Conservation (phyloP, 1,140 invertebrate species). For the Melipona quadrifasciata region DNA sequence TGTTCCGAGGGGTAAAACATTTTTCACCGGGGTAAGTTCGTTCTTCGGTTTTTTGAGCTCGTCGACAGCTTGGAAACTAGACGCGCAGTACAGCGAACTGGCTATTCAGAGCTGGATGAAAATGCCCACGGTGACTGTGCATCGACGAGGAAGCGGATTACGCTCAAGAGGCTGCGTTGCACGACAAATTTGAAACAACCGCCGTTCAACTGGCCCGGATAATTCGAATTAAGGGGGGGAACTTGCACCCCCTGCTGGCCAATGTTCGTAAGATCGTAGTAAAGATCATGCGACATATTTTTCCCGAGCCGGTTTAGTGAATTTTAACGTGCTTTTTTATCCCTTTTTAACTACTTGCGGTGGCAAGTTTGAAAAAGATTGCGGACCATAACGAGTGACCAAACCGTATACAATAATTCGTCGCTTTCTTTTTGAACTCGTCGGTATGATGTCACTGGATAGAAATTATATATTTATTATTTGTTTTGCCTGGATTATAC, state of each 20-base stretch:
- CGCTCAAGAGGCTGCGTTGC: background rate
- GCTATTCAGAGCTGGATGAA: background rate
- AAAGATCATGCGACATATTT: background rate
- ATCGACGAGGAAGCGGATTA: background rate
- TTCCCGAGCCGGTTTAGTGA: background rate
- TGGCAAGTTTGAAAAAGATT: no score
- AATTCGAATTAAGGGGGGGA: background rate
- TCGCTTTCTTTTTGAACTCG: no score
- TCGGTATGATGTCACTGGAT: no score
- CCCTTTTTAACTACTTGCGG: no score
- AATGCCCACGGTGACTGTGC: no score
- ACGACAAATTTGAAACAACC: constrained; percentile 8
- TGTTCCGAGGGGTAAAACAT: constrained; percentile 19
- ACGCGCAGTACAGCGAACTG: background rate
- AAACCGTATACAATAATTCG: no score
- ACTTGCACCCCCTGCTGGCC: background rate
- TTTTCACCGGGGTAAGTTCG: constrained; percentile 17
- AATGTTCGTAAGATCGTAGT: background rate
- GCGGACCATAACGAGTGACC: no score
- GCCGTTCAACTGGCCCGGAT: background rate
- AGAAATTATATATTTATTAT: no score
- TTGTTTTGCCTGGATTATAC: no score
- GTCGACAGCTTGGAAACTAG: background rate
- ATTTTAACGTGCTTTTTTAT: no score
- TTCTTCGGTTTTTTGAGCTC: background rate